Base-by-base conservation (phyloP, 1,140 invertebrate genomes). In the Hypsibius dujardini region DNA sequence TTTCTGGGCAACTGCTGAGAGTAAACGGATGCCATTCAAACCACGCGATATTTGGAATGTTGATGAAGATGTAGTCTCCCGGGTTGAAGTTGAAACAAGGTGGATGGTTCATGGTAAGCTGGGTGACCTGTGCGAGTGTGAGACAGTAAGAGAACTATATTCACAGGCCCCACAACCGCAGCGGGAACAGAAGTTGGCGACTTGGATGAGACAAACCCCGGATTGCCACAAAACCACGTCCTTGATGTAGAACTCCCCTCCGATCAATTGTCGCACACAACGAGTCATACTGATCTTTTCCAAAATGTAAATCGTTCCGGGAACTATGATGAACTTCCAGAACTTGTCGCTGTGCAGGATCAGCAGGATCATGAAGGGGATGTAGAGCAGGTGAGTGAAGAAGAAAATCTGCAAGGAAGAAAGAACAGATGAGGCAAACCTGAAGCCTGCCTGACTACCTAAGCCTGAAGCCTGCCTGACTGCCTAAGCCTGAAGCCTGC, bases 21-120 rank as follows among this genome's bases (percentile, higher is more conserved):
- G 93, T 95, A 76, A 97, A 95, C 0, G 93, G 92, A 85, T 96
- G 93, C 92, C 92, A 96, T 80, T 96, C 94, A 77, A 90, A 92
- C 70, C 86, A 86, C 1, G 94, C 91, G 74, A 96, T 92, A 2
- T 84, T 85, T 0, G 93, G 93, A 72, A 97, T 88, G 77, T 93
- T 92, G 1, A 95, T 86, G 76, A 92, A 96, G 15, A 95, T 85
- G 77, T 95, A 97, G 80, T 96, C 94, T 0, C 93, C 94, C 0
- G 92, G 90, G 77, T 87, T 86, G 79, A 88, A 96, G 74, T 88
- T 84, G 77, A 96, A 95, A 76, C 89, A 85, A 0, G 84, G 81
- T 1, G 92, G 92, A 47, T 90, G 80, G 74, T 88, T 87, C 70
- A 96, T 92, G 1, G 92, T 76, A 42, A 82, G 73, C 72, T 81